Conservation (phyloP, 2,888 invertebrate species). For the Epicampocera succincta region DNA sequence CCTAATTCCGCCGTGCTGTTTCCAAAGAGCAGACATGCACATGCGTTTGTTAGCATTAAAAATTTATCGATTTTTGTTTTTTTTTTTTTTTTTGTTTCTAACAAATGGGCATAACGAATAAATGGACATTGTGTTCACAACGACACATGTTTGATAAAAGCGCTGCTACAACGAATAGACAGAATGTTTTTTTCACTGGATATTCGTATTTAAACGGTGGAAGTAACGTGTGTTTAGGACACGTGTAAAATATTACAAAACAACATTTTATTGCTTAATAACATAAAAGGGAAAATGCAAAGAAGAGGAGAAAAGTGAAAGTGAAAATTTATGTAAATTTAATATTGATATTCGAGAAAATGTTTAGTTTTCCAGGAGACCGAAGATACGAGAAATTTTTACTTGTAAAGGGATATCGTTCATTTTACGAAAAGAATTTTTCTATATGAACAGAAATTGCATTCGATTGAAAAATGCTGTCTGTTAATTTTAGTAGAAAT, state of each 20-base stretch:
- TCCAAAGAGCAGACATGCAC: too few relatives aligned
- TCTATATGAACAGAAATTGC: too few relatives aligned
- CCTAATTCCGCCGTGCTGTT: background rate
- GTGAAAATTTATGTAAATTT: conserved; percentile 24
- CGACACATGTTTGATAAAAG: background rate
- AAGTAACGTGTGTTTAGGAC: conserved; percentile 2
- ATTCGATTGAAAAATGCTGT: too few relatives aligned
- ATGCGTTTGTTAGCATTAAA: background rate
- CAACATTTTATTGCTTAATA: conserved; percentile 3
- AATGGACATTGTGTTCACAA: background rate
- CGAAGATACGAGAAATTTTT: background rate
- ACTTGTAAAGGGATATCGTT: too few relatives aligned
- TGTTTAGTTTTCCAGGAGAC: background rate
- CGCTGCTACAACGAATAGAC: conserved; percentile 18
- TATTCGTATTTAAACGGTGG: conserved; percentile 1
- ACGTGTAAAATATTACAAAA: conserved; percentile 40
- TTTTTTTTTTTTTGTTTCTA: background rate
- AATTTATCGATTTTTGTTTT: conserved; percentile 44
- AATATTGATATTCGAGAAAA: conserved; percentile 2
- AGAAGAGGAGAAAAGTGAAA: conserved; percentile 13
- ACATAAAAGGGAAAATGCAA: conserved; percentile 7
- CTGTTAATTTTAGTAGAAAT: too few relatives aligned
- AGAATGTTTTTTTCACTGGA: background rate
- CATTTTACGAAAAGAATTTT: too few relatives aligned
- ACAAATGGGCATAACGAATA: background rate